Base-by-base conservation (phyloP, 2,888 invertebrate species). In the Hyalella azteca region DNA sequence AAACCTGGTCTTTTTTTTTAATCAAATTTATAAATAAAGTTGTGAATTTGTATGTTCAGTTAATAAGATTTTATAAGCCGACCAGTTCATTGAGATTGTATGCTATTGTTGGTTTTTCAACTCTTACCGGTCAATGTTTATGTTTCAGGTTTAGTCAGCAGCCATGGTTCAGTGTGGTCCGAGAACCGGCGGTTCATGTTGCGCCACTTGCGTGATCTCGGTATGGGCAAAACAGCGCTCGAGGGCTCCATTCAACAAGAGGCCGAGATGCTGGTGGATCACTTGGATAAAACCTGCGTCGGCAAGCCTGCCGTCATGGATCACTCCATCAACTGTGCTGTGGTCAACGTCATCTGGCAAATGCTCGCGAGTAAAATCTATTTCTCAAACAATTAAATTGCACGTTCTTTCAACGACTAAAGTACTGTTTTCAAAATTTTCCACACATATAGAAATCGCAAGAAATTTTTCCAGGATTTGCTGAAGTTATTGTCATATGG, bases 141-240 rank as follows among this genome's bases (percentile, higher is more conserved):
- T 26, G 0, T 54, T 11, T 22, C 22, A 54, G 54, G 54, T 7
- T 9, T 54, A 2, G 29, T 54, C 54, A 54, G 11, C 54, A 26
- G 54, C 26, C 26, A 54, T 0, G 54, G 54, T 22, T 29, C 54
- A 49, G 60, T 50, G 40, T 29, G 32, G 73, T 66, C 9, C 76
- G 80, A 40, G 39, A 73, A 40, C 76, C 76, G 59, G 19, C 76
- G 45, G 9, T 79, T 29, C 59, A 59, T 54, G 26, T 29, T 54
- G 26, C 54, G 54, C 41, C 50, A 79, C 36, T 48, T 79, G 45
- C 76, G 79, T 15, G 79, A 79, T 36, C 48, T 79, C 32, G 79
- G 79, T 5, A 79, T 79, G 79, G 79, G 79, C 32, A 79, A 73
- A 60, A 76, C 79, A 3, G 32, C 59, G 41, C 36, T 79, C 59